Base-by-base conservation (phyloP, 2,113 vertebrate species). In the Hassar affinis region DNA sequence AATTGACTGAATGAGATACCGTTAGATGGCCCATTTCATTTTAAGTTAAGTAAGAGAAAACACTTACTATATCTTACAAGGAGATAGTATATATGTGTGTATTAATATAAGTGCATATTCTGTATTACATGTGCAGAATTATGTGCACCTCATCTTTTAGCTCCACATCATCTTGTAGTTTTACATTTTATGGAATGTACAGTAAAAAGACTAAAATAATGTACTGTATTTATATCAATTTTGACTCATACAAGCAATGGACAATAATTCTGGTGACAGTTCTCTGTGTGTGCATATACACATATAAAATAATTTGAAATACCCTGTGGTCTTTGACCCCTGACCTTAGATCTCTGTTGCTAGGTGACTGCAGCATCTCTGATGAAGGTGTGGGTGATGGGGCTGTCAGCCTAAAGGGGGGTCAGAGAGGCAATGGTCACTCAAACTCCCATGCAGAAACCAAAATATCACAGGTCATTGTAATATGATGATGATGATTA, bases 281-380 rank as follows among this genome's bases (percentile, higher is more conserved):
- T 90, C 88, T 75, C n/a, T 54, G 51, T 35, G 20, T 77, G 18
- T 81, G 87, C 87, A 82, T 59, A 61, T 25, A 12, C 72, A 85
- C 64, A n/a, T 75, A 25, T 77, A 72, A 74, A 66, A 78, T 85
- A 42, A 81, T 94, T 92, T 92, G 90, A 93, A 94, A 95, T 95
- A 94, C 93, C 91, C 92, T 91, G 91, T 93, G 93, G 93, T 94
- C 93, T 92, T 92, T 86, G 93, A 95, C 92, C 93, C 88, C 92
- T 92, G 91, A 93, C 78, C 83, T 93, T 90, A 93, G 93, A 91
- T 92, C 91, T 91, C 66, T 75, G 95, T 95, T 95, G 95, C 95
- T 95, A 95, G 94, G 95, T 93, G 93, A 95, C 94, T 89, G 90
- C 92, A 92, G 90, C 92, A 92, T 94, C 94, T 94, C 93, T 93